phyloP scores from a whole-genome alignment of 2,113 vertebrate species.

The Procavia capensis region DNA sequence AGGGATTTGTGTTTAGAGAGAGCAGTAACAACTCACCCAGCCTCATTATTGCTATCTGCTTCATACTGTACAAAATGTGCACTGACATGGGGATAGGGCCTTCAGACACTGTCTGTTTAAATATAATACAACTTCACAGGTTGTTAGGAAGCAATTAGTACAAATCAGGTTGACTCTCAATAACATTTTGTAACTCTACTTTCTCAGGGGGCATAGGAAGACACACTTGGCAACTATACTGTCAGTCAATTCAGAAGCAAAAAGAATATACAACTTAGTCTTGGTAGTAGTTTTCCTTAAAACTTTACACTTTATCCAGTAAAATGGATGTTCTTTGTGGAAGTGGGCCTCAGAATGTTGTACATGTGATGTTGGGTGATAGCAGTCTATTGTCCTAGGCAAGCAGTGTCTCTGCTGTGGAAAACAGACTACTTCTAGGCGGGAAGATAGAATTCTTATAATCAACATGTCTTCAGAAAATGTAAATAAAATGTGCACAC shows the following conservation, averaged over 20 bases:
- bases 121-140: neutral
- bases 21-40: neutral
- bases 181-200: neutral
- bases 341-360: neutral
- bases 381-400: neutral
- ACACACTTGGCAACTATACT: neutral
- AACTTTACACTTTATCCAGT: neutral
- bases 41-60: neutral
- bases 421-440: neutral
- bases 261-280: slow-evolving; percentile 11
- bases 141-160: neutral
- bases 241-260: neutral
- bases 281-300: neutral
- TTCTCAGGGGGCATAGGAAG: neutral
- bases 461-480: slow-evolving; percentile 15
- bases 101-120: neutral
- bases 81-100: neutral
- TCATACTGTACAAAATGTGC: neutral
- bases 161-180: neutral
- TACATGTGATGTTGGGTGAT: neutral
- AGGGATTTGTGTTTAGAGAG: neutral
- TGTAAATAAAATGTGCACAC: neutral
- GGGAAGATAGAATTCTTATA: slow-evolving; percentile 14
- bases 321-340: neutral
- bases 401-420: neutral